Percentiles rank a stretch among this genome's conserved stretches.
Conservation (phyloP, 2,888 invertebrate genomes). For the Agrotis ipsilon region DNA sequence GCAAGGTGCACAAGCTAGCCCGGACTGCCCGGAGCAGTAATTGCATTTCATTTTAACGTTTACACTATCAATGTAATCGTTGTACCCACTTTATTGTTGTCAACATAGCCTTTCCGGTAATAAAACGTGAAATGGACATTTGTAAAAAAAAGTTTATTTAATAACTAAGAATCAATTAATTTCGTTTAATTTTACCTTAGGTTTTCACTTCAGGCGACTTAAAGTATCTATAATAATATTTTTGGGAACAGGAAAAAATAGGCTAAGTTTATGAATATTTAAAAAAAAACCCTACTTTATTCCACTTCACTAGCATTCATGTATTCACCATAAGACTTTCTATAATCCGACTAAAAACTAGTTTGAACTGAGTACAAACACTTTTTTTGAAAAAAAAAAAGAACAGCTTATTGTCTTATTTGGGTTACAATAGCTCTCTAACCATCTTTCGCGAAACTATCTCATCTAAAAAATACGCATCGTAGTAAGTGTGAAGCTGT, state of each 20-base stretch:
- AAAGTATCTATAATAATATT: not conserved
- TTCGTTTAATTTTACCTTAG: no score
- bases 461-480: conserved; percentile 72
- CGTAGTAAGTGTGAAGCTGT: conserved; percentile 80
- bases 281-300: no score
- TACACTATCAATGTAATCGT: conserved; percentile 24
- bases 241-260: not conserved
- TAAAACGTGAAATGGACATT: conserved; percentile 27
- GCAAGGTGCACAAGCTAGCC: conserved; percentile 52
- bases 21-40: conserved; percentile 15
- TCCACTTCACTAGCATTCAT: no score
- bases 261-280: no score
- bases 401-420: not conserved
- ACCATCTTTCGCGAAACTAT: conserved; percentile 59
- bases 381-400: not conserved
- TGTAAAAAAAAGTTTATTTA: not conserved
- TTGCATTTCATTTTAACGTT: conserved; percentile 44
- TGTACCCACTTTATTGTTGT: conserved; percentile 38
- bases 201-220: not conserved
- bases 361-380: not conserved
- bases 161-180: not conserved
- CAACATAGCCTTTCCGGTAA: conserved; percentile 31
- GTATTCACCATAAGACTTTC: not conserved
- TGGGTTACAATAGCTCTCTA: conserved; percentile 67
- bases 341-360: not conserved